Evolutionary conservation across 92 coral and sea anemone genomes (phyloP).

Genomic region (Bergia sp.): DNA sequence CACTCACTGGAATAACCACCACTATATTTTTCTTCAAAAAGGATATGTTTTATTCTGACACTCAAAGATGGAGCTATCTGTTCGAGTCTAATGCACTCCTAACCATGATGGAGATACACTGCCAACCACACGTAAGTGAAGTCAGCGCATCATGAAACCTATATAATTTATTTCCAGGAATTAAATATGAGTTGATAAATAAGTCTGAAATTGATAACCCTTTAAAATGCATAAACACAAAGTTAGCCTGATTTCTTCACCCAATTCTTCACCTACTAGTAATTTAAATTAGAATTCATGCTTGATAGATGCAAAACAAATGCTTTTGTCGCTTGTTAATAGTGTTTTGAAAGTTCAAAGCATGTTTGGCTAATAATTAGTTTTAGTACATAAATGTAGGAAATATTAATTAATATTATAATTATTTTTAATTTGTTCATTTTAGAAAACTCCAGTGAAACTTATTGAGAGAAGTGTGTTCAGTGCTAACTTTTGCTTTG

Average conservation of each 20-base stretch:
- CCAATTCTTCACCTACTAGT: not conserved
- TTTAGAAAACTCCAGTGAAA: constrained; percentile 82
- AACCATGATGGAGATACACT: constrained; percentile 93
- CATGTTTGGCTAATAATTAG: not conserved
- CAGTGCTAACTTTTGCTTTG: constrained; percentile 98
- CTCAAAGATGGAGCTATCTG: constrained; percentile 89
- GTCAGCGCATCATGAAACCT: not conserved
- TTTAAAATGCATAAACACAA: no score
- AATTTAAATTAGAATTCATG: no score
- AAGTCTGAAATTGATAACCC: not conserved
- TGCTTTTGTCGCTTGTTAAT: not conserved
- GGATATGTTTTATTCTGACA: constrained; percentile 90
- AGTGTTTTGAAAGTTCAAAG: not conserved
- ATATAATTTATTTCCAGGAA: not conserved
- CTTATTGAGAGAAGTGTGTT: constrained; percentile 97
- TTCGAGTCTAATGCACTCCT: constrained; percentile 93
- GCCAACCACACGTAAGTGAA: constrained; percentile 81
- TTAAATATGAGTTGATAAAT: not conserved
- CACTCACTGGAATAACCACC: no score
- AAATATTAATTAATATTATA: no score
- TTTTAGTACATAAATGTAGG: no score
- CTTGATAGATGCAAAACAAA: not conserved
- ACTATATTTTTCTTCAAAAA: constrained; percentile 11
- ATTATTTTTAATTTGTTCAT: not conserved
- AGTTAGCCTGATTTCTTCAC: not conserved